A percentile compares a stretch with the other conserved stretches of the same genome.
These are phyloP conservation scores for Sphaeramia orbicularis DNA, from an alignment of 2,797 vertebrate genomes.

Conservation along the genomic window DNA sequence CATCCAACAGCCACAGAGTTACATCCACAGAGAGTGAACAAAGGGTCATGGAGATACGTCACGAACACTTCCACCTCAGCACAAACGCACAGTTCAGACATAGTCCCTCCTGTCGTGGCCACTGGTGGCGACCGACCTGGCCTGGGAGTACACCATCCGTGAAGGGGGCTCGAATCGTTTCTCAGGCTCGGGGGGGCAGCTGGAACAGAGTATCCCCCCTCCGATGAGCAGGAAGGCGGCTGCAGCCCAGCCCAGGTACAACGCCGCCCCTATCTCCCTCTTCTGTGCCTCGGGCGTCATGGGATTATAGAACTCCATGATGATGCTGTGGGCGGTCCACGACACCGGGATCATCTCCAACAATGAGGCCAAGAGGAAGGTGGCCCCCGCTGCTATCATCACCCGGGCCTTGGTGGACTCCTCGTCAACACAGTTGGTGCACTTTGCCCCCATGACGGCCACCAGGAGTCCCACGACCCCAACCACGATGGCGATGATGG, in stretches of 20 bases:
- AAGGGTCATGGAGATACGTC: background rate
- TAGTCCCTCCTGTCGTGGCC: slow-evolving; percentile 91
- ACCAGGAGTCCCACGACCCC: slow-evolving; percentile 87
- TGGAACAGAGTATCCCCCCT: slow-evolving; percentile 91
- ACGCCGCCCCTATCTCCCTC: slow-evolving; percentile 89
- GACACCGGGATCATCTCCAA: slow-evolving; percentile 91
- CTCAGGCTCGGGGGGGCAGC: slow-evolving; percentile 88
- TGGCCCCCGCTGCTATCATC: slow-evolving; percentile 88
- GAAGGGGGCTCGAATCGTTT: slow-evolving; percentile 83
- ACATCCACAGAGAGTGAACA: background rate
- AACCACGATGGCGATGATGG: slow-evolving; percentile 89
- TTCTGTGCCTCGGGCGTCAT: slow-evolving; percentile 84
- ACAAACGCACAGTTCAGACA: slow-evolving; percentile 79
- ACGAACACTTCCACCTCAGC: background rate
- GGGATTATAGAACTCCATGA: slow-evolving; percentile 90
- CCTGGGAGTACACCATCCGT: slow-evolving; percentile 87
- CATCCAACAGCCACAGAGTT: slow-evolving; percentile 7
- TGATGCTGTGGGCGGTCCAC: slow-evolving; percentile 91
- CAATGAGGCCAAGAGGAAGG: slow-evolving; percentile 87
- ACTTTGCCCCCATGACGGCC: slow-evolving; percentile 91
- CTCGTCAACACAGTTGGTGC: slow-evolving; percentile 93
- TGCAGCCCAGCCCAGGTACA: slow-evolving; percentile 95
- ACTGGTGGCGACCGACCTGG: slow-evolving; percentile 82
- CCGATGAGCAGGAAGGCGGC: slow-evolving; percentile 89
- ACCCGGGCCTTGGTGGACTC: slow-evolving; percentile 90